Evolutionary conservation across 2,888 invertebrate genomes (phyloP).

Genomic region (Cerastis rubricosa): DNA sequence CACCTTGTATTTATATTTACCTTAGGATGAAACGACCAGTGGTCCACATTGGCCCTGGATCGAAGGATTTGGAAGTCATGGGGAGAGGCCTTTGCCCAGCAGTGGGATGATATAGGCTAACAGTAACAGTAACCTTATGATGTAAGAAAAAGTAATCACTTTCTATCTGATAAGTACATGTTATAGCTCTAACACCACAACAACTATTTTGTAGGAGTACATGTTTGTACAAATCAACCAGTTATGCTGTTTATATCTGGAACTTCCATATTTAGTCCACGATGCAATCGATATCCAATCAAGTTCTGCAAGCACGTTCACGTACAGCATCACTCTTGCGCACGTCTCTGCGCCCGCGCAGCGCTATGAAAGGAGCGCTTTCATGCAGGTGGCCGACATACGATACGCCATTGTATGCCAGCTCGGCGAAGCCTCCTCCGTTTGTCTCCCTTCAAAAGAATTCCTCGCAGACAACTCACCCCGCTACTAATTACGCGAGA

Average conservation of each 20-base stretch:
- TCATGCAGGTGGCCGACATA: conserved; percentile 90
- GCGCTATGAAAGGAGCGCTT: conserved; percentile 74
- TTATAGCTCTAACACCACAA: neutral
- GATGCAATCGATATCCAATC: conserved; percentile 46
- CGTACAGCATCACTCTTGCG: conserved; percentile 52
- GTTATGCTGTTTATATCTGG: neutral
- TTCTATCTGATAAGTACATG: neutral
- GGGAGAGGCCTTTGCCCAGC: no score
- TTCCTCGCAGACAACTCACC: conserved; percentile 88
- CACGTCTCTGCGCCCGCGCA: conserved; percentile 62
- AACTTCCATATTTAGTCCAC: neutral
- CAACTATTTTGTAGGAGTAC: neutral
- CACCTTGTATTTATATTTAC: no score
- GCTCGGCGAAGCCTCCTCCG: conserved; percentile 80
- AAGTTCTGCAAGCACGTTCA: conserved; percentile 49
- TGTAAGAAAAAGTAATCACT: neutral
- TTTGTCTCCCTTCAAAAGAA: conserved; percentile 88
- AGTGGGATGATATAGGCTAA: no score
- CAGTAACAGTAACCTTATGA: no score
- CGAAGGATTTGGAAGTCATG: no score
- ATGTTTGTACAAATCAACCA: neutral
- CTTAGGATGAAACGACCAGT: no score
- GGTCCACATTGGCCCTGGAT: no score
- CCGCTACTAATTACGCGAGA: conserved; percentile 87
- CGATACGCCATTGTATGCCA: conserved; percentile 88